Evolutionary conservation across 2,888 invertebrate species (phyloP).

Genomic region (Oscheius sp.): DNA sequence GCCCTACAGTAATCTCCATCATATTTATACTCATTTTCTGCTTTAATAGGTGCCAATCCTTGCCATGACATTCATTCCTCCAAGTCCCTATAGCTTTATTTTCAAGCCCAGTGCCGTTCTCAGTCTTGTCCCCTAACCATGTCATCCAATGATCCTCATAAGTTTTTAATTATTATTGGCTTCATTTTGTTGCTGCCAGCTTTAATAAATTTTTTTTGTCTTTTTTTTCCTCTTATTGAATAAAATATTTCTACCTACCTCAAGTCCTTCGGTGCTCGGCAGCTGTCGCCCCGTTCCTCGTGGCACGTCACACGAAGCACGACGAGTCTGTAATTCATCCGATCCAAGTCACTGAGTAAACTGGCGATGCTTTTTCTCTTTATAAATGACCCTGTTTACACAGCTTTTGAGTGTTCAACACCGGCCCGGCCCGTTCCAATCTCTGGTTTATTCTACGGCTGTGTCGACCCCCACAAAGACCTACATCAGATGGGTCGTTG

Average conservation of each 20-base stretch:
- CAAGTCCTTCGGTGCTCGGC: slow-evolving; percentile 58
- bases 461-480: not conserved
- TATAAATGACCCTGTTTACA: slow-evolving; percentile 2
- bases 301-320: slow-evolving; percentile 58
- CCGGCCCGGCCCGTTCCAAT: not conserved
- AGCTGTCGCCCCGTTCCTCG: slow-evolving; percentile 55
- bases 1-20: slow-evolving; percentile 1
- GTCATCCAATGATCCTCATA: slow-evolving; percentile 28
- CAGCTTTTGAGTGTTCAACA: not conserved
- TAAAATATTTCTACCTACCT: slow-evolving; percentile 39
- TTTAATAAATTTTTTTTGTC: not conserved
- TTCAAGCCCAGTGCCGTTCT: slow-evolving; percentile 1
- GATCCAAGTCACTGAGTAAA: not conserved
- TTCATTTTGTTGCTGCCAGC: not conserved
- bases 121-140: not conserved
- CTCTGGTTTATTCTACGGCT: not conserved
- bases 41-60: slow-evolving; percentile 18
- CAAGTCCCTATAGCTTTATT: slow-evolving; percentile 8
- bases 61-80: slow-evolving; percentile 20
- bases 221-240: not conserved
- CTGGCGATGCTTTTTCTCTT: not conserved
- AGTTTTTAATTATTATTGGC: not conserved
- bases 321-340: slow-evolving; percentile 42
- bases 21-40: not conserved
- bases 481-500: slow-evolving; percentile 26